Percentiles rank a stretch among this genome's conserved stretches.
phyloP scores from a whole-genome alignment of 1,140 invertebrate species.

The Drosophila tani region DNA sequence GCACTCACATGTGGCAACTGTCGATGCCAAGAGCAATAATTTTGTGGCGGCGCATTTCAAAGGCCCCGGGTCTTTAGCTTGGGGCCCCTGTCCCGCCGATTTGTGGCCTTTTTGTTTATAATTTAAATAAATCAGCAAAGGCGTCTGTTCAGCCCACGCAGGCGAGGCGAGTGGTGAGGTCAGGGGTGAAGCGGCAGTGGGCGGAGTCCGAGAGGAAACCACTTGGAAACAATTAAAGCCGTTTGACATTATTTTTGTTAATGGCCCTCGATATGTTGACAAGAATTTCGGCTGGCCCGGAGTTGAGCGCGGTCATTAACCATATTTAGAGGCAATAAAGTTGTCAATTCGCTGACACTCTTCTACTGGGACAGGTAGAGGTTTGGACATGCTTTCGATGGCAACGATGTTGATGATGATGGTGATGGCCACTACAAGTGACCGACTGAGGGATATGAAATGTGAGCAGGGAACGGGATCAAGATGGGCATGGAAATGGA shows the following conservation, averaged over 20 bases:
- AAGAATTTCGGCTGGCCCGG: slow-evolving; percentile 40
- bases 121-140: slow-evolving; percentile 65
- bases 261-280: slow-evolving; percentile 58
- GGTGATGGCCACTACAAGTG: slow-evolving; percentile 37
- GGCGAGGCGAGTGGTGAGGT: slow-evolving; percentile 12
- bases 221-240: slow-evolving; percentile 75
- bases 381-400: slow-evolving; percentile 63
- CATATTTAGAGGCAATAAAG: slow-evolving; percentile 80
- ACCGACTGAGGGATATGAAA: slow-evolving; percentile 36
- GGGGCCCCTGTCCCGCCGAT: slow-evolving; percentile 4
- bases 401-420: slow-evolving; percentile 25
- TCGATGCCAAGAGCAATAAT: slow-evolving; percentile 72
- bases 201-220: slow-evolving; percentile 28
- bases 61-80: slow-evolving; percentile 28
- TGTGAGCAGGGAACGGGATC: slow-evolving; percentile 37
- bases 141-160: slow-evolving; percentile 62
- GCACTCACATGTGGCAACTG: slow-evolving; percentile 72
- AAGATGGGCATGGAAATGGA: slow-evolving; percentile 34
- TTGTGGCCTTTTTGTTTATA: slow-evolving; percentile 58
- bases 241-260: slow-evolving; percentile 76
- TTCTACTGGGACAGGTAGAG: slow-evolving; percentile 31
- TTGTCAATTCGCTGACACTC: slow-evolving; percentile 66
- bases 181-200: slow-evolving; percentile 21
- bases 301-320: slow-evolving; percentile 64
- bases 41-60: slow-evolving; percentile 71